phyloP scores from a whole-genome alignment of 2,888 invertebrate genomes.

The Sminthurides aquaticus region DNA sequence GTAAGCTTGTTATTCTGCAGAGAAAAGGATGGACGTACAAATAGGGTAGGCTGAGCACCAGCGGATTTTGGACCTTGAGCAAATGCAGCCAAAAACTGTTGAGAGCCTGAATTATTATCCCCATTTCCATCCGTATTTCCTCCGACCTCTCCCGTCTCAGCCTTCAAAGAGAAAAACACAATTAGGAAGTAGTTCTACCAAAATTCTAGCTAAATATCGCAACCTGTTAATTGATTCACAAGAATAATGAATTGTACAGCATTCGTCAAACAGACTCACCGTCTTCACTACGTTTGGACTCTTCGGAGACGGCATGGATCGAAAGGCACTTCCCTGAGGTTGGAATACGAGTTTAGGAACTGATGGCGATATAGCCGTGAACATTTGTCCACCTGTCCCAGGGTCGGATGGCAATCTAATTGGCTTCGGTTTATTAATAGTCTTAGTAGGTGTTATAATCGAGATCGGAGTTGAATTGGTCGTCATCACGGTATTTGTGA shows the following conservation, averaged over 20 bases:
- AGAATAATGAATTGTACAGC: too few species aligned
- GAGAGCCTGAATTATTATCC: conserved; percentile 11
- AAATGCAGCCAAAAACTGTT: conserved; percentile 31
- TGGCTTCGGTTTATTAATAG: conserved; percentile 41
- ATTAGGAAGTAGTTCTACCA: too few species aligned
- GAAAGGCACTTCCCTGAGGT: conserved; percentile 80
- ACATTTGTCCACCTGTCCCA: conserved; percentile 21
- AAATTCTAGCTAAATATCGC: too few species aligned
- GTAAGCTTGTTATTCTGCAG: conserved; percentile 35
- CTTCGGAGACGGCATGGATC: conserved; percentile 68
- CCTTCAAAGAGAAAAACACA: neutral
- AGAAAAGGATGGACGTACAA: conserved; percentile 40
- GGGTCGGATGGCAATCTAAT: conserved; percentile 38
- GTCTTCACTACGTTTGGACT: too few species aligned
- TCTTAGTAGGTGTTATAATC: conserved; percentile 40
- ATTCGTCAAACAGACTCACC: too few species aligned
- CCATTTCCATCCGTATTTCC: conserved; percentile 4
- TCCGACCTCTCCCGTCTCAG: conserved; percentile 1
- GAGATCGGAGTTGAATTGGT: conserved; percentile 40
- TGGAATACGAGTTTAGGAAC: conserved; percentile 57
- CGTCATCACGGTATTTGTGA: conserved; percentile 19
- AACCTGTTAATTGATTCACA: too few species aligned
- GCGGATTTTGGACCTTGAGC: conserved; percentile 33
- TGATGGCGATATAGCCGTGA: conserved; percentile 33
- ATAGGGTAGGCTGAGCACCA: conserved; percentile 32